Base-by-base conservation (phyloP, 2,797 vertebrate species). In the Pogonophryne albipinna region DNA sequence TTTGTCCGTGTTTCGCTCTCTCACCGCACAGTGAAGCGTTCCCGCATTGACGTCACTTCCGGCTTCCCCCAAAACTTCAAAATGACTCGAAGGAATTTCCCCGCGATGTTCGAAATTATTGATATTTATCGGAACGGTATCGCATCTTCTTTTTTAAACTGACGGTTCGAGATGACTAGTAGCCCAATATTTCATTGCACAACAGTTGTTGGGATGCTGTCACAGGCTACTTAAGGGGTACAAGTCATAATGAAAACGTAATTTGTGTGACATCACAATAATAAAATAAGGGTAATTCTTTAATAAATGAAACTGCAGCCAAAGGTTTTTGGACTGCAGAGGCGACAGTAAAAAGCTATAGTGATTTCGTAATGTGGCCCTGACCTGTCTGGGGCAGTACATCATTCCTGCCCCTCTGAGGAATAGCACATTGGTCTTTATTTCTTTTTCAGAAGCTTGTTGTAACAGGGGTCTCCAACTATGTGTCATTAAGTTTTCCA, bases 291-390 rank as follows among this genome's bases (percentile, higher is more conserved):
- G 12, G 27, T 9, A n/a, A 47, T 56, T 76, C 74, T 74, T 55
- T 64, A 82, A 78, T 66, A 23, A 80, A 66, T 16, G 50, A 10
- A 41, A 61, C 27, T 23, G 62, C 52, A 69, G 73, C 81, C 79
- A 79, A 74, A 52, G 23, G 19, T 12, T 76, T 79, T 66, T 77
- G 55, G 68, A 60, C 61, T n/a, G 61, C 52, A 80, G 49, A 80
- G 66, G 59, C 17, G 1, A 63, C 17, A 34, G 61, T 74, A 49
- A 79, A 79, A 73, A 64, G 41, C 14, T 57, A 46, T 59, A 64
- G 17, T 60, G 66, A 50, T 45, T 69, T 44, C 41, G 75, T 66
- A 76, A 71, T 63, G 49, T 57, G 52, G 63, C 66, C 16, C 58
- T 49, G 68, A 67, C 65, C 71, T 55, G 62, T 20, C 61, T 68